Percentiles rank a stretch among this genome's conserved stretches.
phyloP scores from a whole-genome alignment of 2,113 vertebrate genomes.

The Pantherophis guttatus region DNA sequence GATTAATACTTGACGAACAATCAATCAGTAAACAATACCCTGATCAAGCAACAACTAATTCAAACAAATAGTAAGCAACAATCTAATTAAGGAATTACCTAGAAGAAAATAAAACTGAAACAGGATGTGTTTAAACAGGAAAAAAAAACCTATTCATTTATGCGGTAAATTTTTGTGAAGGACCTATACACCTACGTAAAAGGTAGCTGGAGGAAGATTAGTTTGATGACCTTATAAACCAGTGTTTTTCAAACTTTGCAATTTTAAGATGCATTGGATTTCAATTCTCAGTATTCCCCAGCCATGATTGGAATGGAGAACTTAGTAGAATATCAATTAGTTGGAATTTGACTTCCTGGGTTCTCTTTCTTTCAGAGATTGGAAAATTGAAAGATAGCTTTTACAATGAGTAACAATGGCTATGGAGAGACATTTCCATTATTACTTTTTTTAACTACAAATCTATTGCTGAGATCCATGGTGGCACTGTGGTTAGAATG shows the following conservation, averaged over 20 bases:
- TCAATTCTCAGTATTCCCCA: not conserved
- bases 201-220: not conserved
- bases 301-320: not conserved
- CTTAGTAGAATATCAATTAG: not conserved
- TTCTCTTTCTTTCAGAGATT: not conserved
- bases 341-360: not conserved
- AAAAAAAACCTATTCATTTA: not conserved
- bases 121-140: not conserved
- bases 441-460: not conserved
- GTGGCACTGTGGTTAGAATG: too few relatives aligned
- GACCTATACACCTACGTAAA: not conserved
- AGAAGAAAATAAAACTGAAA: not conserved
- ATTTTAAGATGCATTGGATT: not conserved
- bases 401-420: not conserved
- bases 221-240: not conserved
- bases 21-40: not conserved
- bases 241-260: not conserved
- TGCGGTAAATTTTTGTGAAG: not conserved
- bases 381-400: not conserved
- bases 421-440: not conserved
- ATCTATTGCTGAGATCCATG: not conserved
- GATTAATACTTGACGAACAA: too few relatives aligned
- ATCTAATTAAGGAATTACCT: not conserved
- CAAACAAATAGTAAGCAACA: too few relatives aligned
- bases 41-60: not conserved